Evolutionary conservation across 2,888 invertebrate species (phyloP).

Genomic region (Sacculina carcini): DNA sequence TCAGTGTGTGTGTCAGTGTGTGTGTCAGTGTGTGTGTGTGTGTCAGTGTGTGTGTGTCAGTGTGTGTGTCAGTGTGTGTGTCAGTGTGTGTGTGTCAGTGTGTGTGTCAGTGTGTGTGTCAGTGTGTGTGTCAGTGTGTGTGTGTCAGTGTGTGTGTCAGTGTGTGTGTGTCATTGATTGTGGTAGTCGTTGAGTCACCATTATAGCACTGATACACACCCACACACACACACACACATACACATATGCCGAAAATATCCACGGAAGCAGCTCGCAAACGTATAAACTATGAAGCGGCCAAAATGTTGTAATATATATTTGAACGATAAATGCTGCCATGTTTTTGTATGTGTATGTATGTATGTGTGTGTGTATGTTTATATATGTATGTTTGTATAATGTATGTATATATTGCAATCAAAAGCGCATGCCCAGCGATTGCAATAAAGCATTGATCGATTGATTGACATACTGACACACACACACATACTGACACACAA

Average conservation of each 20-base stretch:
- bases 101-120: not conserved
- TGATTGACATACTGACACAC: too few species aligned
- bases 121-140: not conserved
- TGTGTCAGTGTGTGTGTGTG: conserved; percentile 1
- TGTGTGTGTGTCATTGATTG: conserved; percentile 3
- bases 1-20: not conserved
- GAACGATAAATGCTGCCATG: too few species aligned
- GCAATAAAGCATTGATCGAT: too few species aligned
- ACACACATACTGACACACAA: too few species aligned
- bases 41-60: conserved; percentile 1
- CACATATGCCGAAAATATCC: not conserved
- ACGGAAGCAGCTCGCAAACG: not conserved
- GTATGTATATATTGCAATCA: too few species aligned
- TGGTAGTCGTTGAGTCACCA: not conserved
- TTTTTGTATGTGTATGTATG: too few species aligned
- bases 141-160: not conserved
- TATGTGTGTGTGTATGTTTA: too few species aligned
- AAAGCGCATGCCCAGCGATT: too few species aligned
- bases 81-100: not conserved
- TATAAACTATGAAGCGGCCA: too few species aligned
- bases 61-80: not conserved
- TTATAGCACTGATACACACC: too few species aligned
- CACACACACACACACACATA: not conserved
- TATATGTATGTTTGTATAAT: too few species aligned
- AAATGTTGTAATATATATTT: too few species aligned